phyloP scores from a whole-genome alignment of 2,888 invertebrate species.

The Drosophila cracens region DNA sequence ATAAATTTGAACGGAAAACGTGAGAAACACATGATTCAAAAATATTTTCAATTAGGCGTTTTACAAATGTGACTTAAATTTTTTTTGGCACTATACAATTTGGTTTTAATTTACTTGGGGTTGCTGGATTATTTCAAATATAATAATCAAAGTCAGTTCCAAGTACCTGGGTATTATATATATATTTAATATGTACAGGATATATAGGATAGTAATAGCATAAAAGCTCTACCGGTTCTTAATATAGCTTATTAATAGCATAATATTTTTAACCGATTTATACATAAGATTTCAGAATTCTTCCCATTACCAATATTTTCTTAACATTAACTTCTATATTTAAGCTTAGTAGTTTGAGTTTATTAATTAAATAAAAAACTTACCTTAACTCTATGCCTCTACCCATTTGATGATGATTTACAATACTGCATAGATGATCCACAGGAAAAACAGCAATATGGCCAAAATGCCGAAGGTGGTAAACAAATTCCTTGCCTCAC shows the following conservation, averaged over 20 bases:
- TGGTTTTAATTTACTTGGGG: not conserved
- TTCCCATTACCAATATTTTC: not conserved
- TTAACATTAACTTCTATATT: not conserved
- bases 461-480: conserved; percentile 90
- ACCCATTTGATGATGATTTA: conserved; percentile 52
- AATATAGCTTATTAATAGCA: not conserved
- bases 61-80: not conserved
- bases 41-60: not conserved
- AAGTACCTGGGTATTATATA: not conserved
- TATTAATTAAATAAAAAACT: not conserved
- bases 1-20: not conserved
- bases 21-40: not conserved
- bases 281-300: rapidly evolving
- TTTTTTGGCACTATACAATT: not conserved
- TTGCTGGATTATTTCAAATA: not conserved
- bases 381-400: conserved; percentile 46
- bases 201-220: not conserved
- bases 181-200: not conserved
- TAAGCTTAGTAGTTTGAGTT: not conserved
- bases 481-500: conserved; percentile 88
- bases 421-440: conserved; percentile 88
- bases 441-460: conserved; percentile 88
- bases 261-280: not conserved
- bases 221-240: not conserved
- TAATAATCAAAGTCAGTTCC: not conserved